Evolutionary conservation across 2,888 invertebrate genomes (phyloP), one percentile per base, ranked within the genome.

Genomic region (Esperia sulphurella): DNA sequence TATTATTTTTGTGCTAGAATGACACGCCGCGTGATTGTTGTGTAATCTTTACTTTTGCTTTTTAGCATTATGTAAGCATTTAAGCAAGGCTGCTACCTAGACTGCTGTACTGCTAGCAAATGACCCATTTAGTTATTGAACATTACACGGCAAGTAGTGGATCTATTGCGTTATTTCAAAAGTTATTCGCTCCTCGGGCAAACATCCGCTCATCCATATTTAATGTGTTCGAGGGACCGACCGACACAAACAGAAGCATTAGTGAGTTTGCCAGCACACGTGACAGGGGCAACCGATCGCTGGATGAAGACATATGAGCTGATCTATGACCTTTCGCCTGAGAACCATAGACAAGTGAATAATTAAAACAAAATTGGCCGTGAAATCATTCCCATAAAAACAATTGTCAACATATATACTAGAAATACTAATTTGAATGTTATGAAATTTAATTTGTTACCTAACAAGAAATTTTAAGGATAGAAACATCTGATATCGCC

Each of bases 231-330:
- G 46, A 46, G 30, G 28, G 21, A 42, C 38, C 13, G 21, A 41
- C 37, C 12, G 45, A 37, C 45, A 48, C 45, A 49, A 51, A 48
- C 51, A 51, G 48, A 45, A 40, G 39, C 38, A 52, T 46, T 46
- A 46, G 46, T 43, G 45, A 44, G 43, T 47, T 45, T n/a, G 31
- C 14, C 13, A 41, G 46, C 33, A 52, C 53, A 60, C 54, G 58
- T 61, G 61, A 62, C 61, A 50, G 45, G 49, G 58, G 60, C 59
- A 50, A 46, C n/a, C 35, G 35, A 35, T n/a, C 35, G 35, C 50
- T 50, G 57, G 68, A 70, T 61, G 57, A 69, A 70, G 61, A 61
- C 69, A 57, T 60, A 65, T 53, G 63, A 65, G 55, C 55, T 64
- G 65, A 63, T 63, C 68, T 67, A 56, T 59, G 59, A 64, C 61